These are phyloP conservation scores for Sorex fumeus DNA, from an alignment of 2,113 vertebrate species.

Conservation along the genomic window DNA sequence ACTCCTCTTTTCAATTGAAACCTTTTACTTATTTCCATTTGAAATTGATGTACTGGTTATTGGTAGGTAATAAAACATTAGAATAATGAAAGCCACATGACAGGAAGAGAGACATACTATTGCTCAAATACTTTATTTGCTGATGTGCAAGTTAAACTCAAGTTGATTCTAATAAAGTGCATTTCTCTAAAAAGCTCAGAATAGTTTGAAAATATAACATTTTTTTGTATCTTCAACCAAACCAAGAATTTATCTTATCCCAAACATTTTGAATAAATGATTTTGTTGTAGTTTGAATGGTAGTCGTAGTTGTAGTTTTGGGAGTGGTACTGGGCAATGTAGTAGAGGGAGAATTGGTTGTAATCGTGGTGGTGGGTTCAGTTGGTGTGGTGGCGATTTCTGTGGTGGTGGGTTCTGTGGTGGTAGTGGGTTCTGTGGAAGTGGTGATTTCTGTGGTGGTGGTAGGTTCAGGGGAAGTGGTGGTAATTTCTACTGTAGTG, in stretches of 20 bases:
- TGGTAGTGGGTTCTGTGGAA: neutral
- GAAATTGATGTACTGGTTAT: neutral
- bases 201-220: neutral
- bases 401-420: neutral
- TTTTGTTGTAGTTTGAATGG: neutral
- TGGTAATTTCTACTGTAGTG: too few species aligned
- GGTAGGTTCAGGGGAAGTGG: too few species aligned
- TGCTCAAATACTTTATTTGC: slow-evolving; percentile 69
- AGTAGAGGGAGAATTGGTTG: neutral
- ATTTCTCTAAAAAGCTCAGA: slow-evolving; percentile 38
- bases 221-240: neutral
- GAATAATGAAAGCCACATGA: neutral
- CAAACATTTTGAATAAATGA: accelerated
- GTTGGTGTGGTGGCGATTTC: neutral
- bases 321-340: neutral
- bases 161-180: slow-evolving; percentile 4
- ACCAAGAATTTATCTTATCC: accelerated
- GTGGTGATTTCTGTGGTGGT: too few species aligned
- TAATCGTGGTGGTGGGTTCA: neutral
- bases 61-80: slow-evolving; percentile 8
- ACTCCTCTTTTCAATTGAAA: neutral
- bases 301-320: too few species aligned
- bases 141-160: slow-evolving; percentile 20
- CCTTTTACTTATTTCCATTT: neutral
- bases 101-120: neutral